phyloP scores from a whole-genome alignment of 2,888 invertebrate genomes.

The Calephelis perditalis region DNA sequence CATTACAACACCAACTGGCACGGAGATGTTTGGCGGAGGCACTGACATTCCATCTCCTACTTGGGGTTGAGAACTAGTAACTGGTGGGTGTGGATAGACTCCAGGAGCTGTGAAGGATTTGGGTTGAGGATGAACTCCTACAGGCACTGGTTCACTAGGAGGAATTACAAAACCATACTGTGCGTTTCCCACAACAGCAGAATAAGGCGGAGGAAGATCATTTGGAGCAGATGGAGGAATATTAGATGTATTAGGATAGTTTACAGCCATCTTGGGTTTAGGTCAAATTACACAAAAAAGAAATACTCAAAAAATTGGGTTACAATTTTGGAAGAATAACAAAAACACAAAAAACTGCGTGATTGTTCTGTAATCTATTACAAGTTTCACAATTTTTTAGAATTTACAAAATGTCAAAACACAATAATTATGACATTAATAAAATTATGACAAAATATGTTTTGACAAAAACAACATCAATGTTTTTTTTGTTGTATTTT shows the following conservation, averaged over 20 bases:
- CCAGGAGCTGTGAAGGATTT: constrained; percentile 62
- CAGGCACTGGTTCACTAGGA: constrained; percentile 32
- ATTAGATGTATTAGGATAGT: constrained; percentile 40
- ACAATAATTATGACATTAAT: no score
- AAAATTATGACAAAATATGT: no score
- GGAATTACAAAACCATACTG: constrained; percentile 58
- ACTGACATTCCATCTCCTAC: constrained; percentile 39
- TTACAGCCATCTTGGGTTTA: constrained; percentile 43
- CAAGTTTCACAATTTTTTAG: no score
- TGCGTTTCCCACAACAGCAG: constrained; percentile 62
- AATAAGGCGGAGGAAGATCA: constrained; percentile 70
- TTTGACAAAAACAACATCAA: no score
- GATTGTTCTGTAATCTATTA: no score
- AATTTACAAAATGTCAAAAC: no score
- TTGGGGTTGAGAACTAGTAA: constrained; percentile 49
- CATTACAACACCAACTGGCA: constrained; percentile 55
- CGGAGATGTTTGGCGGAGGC: constrained; percentile 41
- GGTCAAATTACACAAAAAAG: background rate
- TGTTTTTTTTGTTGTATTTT: no score
- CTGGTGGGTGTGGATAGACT: constrained; percentile 60
- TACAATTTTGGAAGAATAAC: no score
- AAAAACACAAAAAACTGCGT: no score
- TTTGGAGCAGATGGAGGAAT: constrained; percentile 47
- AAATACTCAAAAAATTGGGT: no score
- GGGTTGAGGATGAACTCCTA: constrained; percentile 41